Base-by-base conservation (phyloP, 1,140 invertebrate species). In the Zaprionus nigranus region DNA sequence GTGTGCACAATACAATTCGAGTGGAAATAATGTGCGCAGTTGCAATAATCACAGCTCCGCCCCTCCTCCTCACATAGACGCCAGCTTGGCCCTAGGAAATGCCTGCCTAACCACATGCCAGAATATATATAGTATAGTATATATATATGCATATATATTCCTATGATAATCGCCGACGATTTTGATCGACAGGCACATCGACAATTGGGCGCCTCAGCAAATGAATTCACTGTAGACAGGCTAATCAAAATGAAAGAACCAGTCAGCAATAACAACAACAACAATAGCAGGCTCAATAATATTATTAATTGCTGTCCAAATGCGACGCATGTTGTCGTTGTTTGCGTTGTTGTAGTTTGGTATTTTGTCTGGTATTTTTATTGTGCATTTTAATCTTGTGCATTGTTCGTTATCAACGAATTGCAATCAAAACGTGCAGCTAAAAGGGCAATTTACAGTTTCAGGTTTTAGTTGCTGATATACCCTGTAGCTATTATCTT, bases 361-460 rank as follows among this genome's bases (percentile, higher is more conserved):
- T 22, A 11, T 13, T 6, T 13, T 12, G 20, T 51, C 2, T 22
- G 20, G 9, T 51, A 24, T 36, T 38, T 68, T 46, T 12, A 13
- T n/a, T 26, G 20, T 62, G 40, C 40, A 49, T 28, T 49, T 57
- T 26, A 30, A 22, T 46, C 49, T 51, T 34, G 43, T 59, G 54
- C 40, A 49, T 51, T 68, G 43, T 49, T 43, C 20, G 40, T 75
- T 75, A 75, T 71, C 67, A 75, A 60, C 5, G 51, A 71, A 71
- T 64, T 71, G 67, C 67, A 71, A 75, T 70, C 73, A 63, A 64
- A 75, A 71, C 60, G 54, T 71, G 73, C 60, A 64, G 67, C 65
- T 43, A 60, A 74, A 74, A 74, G 71, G 58, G 71, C 73, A 69
- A 54, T 22, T 54, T 34, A 51, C 66, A 63, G 59, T 59, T 51